Evolutionary conservation across 2,113 vertebrate species (phyloP).

Genomic region (Notiomystis cincta): DNA sequence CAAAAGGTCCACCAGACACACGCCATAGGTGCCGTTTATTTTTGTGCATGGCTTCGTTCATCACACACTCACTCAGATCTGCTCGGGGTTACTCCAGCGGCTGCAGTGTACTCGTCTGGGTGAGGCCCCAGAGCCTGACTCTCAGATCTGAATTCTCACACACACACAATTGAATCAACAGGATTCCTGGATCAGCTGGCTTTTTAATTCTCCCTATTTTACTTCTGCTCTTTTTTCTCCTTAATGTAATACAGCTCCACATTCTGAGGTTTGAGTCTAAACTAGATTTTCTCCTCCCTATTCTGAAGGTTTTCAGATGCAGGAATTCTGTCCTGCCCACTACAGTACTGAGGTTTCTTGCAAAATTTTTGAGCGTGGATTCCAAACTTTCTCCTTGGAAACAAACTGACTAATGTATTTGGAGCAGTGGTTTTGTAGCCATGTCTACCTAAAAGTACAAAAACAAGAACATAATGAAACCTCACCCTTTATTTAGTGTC

Average conservation of each 20-base stretch:
- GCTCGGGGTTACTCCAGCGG: rapidly evolving
- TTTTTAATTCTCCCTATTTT: neutral
- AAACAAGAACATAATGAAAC: neutral
- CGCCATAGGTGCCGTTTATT: rapidly evolving
- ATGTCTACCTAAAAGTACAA: neutral
- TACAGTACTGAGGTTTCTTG: neutral
- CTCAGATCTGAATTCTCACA: neutral
- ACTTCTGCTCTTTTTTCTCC: neutral
- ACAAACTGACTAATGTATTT: neutral
- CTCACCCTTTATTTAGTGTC: neutral
- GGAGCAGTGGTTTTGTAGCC: neutral
- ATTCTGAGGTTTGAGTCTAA: neutral
- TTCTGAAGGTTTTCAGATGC: neutral
- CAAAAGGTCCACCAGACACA: neutral
- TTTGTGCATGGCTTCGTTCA: neutral
- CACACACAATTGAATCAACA: neutral
- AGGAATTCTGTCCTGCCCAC: neutral
- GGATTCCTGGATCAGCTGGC: neutral
- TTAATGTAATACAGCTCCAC: neutral
- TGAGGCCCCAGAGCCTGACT: neutral
- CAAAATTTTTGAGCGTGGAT: neutral
- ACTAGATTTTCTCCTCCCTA: neutral
- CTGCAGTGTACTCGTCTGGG: neutral
- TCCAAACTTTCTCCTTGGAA: conserved; percentile 34
- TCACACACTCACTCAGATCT: neutral